These are phyloP conservation scores for Typhlichthys eigenmanni DNA, from an alignment of 2,797 vertebrate genomes.

Conservation along the genomic window DNA sequence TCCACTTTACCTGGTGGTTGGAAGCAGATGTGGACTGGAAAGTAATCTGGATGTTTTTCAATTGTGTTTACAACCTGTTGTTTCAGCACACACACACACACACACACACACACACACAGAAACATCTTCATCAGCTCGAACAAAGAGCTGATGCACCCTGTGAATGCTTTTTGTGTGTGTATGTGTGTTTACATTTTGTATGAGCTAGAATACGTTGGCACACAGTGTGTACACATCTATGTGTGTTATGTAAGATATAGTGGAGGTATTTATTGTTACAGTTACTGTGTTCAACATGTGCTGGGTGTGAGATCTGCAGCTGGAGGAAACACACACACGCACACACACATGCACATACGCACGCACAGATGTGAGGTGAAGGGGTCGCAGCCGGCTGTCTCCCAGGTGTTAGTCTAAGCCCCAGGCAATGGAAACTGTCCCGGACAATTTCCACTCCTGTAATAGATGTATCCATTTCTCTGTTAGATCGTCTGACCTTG, in stretches of 20 bases:
- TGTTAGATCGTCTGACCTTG: not conserved
- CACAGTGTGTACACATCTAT: not conserved
- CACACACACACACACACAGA: no score
- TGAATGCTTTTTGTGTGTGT: no score
- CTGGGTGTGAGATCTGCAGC: slow-evolving; percentile 21
- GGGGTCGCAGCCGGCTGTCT: slow-evolving; percentile 6
- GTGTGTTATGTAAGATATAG: not conserved
- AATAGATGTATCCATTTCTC: slow-evolving; percentile 8
- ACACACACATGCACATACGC: slow-evolving; percentile 17
- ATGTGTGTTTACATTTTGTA: no score
- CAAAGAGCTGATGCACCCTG: no score
- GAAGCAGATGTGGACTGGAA: no score
- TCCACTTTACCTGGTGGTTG: no score
- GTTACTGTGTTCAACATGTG: not conserved
- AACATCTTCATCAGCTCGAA: no score
- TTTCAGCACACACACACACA: no score
- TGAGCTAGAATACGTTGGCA: no score
- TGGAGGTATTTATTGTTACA: no score
- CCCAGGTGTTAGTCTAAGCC: slow-evolving; percentile 17
- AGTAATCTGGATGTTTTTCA: no score
- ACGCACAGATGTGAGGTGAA: slow-evolving; percentile 38
- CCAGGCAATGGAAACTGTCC: slow-evolving; percentile 27
- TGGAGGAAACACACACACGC: slow-evolving; percentile 24
- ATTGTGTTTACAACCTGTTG: no score
- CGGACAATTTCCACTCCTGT: slow-evolving; percentile 25